Base-by-base conservation (phyloP, 2,113 vertebrate genomes). In the Potamarius usumacintae region DNA sequence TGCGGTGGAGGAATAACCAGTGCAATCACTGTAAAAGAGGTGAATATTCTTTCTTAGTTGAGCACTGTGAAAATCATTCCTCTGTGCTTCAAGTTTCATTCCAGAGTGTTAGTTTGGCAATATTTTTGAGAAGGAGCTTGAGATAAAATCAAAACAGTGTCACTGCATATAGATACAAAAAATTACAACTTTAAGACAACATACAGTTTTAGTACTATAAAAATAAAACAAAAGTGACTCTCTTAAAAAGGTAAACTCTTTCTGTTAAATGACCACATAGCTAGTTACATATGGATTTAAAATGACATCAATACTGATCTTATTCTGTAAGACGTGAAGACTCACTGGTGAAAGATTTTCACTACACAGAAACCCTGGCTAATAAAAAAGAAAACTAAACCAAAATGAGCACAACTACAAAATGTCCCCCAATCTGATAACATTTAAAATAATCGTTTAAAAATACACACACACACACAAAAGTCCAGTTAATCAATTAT, bases 81-180 rank as follows among this genome's bases (percentile, higher is more conserved):
- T 89, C 89, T 92, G 88, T 87, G 90, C 88, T 95, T 95, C 94
- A 95, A 95, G 95, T 95, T 95, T 95, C 88, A 52, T 91, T 93
- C 93, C 93, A 94, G 94, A 94, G 92, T 89, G 92, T 94, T 94
- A 91, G 92, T 96, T 94, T 95, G 92, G 92, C 92, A 94, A 94
- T 91, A 89, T 80, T 88, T 93, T 92, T 92, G 92, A 92, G 90
- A 92, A 84, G 89, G 89, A 91, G 83, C 77, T 90, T 79, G 86
- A 84, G n/a, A 69, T 30, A 92, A 83, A 62, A 91, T 88, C 3
- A 42, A 87, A 86, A 85, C 91, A 91, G 88, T 93, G 91, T 92
- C 89, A 92, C 86, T 82, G 84, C 92, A 93, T 89, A 89, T 83
- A 83, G 63, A 92, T 91, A 89, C 22, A 60, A 69, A 81, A 52